Conservation (phyloP, 2,113 vertebrate genomes). For the Tringa solitaria region DNA sequence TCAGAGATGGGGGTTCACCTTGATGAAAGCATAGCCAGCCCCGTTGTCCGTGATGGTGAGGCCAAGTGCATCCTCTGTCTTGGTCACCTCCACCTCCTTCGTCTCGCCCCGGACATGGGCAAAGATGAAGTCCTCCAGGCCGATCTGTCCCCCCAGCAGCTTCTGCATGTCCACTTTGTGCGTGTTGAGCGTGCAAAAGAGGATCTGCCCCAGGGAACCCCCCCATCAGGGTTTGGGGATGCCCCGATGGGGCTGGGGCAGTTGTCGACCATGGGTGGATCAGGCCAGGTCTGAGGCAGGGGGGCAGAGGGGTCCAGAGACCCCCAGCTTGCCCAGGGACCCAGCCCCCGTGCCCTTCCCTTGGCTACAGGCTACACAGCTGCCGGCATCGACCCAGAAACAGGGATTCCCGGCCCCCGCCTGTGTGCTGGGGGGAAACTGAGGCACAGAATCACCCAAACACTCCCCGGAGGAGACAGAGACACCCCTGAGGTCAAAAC, state of each 20-base stretch:
- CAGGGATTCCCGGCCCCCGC: rapidly evolving
- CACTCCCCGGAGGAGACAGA: background rate
- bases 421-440: rapidly evolving
- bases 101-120: conserved; percentile 92
- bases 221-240: background rate
- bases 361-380: rapidly evolving
- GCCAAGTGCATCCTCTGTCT: conserved; percentile 93
- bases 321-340: background rate
- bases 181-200: conserved; percentile 97
- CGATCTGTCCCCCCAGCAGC: conserved; percentile 94
- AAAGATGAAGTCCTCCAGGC: conserved; percentile 96
- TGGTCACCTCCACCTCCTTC: conserved; percentile 95
- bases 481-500: background rate
- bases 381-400: too few species aligned
- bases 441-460: background rate
- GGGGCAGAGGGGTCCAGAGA: background rate
- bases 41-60: conserved; percentile 97
- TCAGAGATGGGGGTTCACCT: conserved; percentile 56
- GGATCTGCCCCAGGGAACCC: conserved; percentile 76
- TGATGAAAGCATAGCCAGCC: conserved; percentile 95
- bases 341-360: background rate
- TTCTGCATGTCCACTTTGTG: conserved; percentile 99
- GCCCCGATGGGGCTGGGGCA: rapidly evolving
- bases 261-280: background rate
- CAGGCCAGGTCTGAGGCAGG: rapidly evolving